A percentile compares a stretch with the other conserved stretches of the same genome.
phyloP scores from a whole-genome alignment of 2,113 vertebrate genomes.

The Stegastes partitus region DNA sequence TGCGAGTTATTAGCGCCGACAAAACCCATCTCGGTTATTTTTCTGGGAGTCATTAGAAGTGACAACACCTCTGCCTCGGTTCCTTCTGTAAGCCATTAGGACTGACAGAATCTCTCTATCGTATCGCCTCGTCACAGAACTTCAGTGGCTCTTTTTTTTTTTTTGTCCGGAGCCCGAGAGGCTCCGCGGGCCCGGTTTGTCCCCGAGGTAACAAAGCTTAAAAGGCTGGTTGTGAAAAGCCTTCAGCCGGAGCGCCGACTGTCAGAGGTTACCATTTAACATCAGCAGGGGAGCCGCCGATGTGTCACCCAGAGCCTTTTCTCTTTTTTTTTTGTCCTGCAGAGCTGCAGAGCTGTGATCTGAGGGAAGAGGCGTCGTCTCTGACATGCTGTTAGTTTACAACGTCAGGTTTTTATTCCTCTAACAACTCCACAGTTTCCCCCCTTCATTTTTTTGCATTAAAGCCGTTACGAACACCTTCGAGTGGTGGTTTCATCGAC shows the following conservation, averaged over 20 bases:
- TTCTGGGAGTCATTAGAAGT: slow-evolving; percentile 48
- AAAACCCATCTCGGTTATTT: slow-evolving; percentile 43
- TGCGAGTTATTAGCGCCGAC: slow-evolving; percentile 50
- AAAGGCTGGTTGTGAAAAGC: slow-evolving; percentile 61
- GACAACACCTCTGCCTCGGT: slow-evolving; percentile 45
- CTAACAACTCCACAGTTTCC: slow-evolving; percentile 2
- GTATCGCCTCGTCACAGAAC: slow-evolving; percentile 30
- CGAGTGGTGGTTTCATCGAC: not conserved
- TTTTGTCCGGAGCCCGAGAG: slow-evolving; percentile 27
- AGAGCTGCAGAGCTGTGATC: slow-evolving; percentile 33
- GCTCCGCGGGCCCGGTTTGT: slow-evolving; percentile 37
- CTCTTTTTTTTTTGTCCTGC: slow-evolving; percentile 11
- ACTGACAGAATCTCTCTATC: slow-evolving; percentile 58
- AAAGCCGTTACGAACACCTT: not conserved
- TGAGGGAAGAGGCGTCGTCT: slow-evolving; percentile 15
- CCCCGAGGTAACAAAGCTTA: slow-evolving; percentile 63
- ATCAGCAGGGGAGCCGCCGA: slow-evolving; percentile 54
- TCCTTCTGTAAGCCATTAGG: slow-evolving; percentile 50
- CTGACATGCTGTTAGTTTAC: slow-evolving; percentile 15
- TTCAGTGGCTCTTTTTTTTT: slow-evolving; percentile 37
- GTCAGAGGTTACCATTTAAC: slow-evolving; percentile 66
- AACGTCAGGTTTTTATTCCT: not conserved
- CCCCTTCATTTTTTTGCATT: not conserved
- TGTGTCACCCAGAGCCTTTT: slow-evolving; percentile 47
- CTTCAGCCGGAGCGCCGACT: slow-evolving; percentile 52